Evolutionary conservation across 1,140 invertebrate species (phyloP).

Genomic region (Helicoverpa armigera): DNA sequence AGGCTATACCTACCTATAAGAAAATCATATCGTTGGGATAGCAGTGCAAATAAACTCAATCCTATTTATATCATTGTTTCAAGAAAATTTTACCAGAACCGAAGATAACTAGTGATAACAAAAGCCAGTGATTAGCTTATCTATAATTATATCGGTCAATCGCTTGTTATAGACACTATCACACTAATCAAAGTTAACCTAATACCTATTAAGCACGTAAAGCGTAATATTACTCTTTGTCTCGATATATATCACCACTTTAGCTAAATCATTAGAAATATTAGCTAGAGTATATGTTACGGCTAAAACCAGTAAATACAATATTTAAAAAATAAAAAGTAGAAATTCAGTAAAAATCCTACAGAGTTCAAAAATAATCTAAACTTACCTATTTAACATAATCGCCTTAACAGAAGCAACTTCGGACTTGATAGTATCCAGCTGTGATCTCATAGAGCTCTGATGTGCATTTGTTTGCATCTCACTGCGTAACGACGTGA

Average conservation of each 20-base stretch:
- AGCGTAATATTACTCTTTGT: too few relatives aligned
- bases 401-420: constrained; percentile 92
- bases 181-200: too few relatives aligned
- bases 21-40: too few relatives aligned
- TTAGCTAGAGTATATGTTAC: too few relatives aligned
- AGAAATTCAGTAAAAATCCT: neutral
- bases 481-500: constrained; percentile 72
- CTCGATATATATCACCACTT: too few relatives aligned
- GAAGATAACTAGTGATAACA: neutral
- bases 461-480: constrained; percentile 76
- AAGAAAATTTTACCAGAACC: neutral
- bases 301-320: too few relatives aligned
- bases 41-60: too few relatives aligned
- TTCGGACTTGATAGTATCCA: constrained; percentile 91
- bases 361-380: neutral
- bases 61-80: too few relatives aligned
- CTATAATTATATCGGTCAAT: neutral
- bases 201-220: too few relatives aligned
- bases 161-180: neutral
- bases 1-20: too few relatives aligned
- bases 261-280: too few relatives aligned
- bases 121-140: neutral
- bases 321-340: too few relatives aligned
- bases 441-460: constrained; percentile 87
- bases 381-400: constrained; percentile 90